Percentiles rank a stretch among this genome's conserved stretches.
Evolutionary conservation across 2,888 invertebrate genomes (phyloP).

Genomic region (Trissolcus japonicus): DNA sequence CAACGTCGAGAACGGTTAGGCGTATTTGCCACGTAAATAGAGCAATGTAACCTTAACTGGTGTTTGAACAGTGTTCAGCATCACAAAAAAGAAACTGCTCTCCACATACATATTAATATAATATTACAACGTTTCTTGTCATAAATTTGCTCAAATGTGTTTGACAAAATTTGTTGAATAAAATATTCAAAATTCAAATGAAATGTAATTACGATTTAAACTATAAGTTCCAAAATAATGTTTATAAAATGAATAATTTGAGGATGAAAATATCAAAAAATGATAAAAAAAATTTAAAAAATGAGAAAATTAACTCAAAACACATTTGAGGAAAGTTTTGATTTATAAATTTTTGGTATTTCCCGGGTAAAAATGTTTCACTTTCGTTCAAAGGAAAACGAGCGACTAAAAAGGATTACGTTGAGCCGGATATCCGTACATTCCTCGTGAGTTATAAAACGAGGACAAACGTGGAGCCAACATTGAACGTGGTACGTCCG

Average conservation of each 20-base stretch:
- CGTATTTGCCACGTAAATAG: constrained; percentile 30
- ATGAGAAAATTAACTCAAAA: too few species aligned
- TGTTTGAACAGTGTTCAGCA: constrained; percentile 19
- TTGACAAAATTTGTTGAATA: too few species aligned
- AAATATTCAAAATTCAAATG: too few species aligned
- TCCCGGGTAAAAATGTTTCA: constrained; percentile 13
- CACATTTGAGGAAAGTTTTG: too few species aligned
- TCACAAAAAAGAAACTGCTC: constrained; percentile 5
- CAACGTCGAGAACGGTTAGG: constrained; percentile 42
- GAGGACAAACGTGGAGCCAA: constrained; percentile 12
- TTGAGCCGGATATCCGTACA: constrained; percentile 18
- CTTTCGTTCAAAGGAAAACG: constrained; percentile 8
- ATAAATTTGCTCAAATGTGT: too few species aligned
- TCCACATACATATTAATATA: too few species aligned
- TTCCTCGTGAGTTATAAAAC: constrained; percentile 20
- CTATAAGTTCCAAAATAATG: too few species aligned
- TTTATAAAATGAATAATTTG: too few species aligned
- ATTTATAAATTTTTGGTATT: constrained; percentile 5
- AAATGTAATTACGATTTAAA: too few species aligned
- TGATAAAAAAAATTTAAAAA: too few species aligned
- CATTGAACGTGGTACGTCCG: constrained; percentile 4
- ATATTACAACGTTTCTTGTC: not conserved
- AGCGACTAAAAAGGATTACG: constrained; percentile 26
- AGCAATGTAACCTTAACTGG: constrained; percentile 26
- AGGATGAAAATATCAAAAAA: too few species aligned